A percentile compares a stretch with the other conserved stretches of the same genome.
Evolutionary conservation across 1,140 invertebrate species (phyloP).

Genomic region (Drosophila azteca): DNA sequence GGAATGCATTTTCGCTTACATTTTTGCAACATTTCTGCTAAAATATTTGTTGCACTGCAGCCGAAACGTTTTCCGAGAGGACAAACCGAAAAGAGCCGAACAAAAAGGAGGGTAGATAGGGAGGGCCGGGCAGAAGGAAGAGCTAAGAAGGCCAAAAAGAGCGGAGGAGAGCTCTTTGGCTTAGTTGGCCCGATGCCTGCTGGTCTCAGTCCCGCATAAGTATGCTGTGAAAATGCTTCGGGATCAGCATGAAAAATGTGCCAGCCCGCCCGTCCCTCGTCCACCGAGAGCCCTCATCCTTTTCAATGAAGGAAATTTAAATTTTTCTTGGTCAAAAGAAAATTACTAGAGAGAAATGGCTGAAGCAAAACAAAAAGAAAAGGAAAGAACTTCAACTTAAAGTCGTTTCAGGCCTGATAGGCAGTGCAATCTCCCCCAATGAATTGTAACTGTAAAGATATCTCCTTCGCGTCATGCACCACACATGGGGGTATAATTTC

Average conservation of each 20-base stretch:
- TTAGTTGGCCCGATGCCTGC: slow-evolving; percentile 47
- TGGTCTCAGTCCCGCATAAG: slow-evolving; percentile 24
- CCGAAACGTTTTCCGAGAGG: slow-evolving; percentile 4
- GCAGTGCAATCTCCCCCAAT: too few relatives aligned
- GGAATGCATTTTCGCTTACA: slow-evolving; percentile 64
- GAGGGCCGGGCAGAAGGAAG: background rate
- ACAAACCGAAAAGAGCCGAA: background rate
- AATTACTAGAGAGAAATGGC: slow-evolving; percentile 5
- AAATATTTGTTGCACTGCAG: slow-evolving; percentile 58
- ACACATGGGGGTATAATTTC: too few relatives aligned
- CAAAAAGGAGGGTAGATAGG: background rate
- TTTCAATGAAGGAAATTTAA: slow-evolving; percentile 36
- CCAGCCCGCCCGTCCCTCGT: too few relatives aligned
- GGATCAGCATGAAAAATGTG: slow-evolving; percentile 19
- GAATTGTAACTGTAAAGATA: too few relatives aligned
- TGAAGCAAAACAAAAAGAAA: background rate
- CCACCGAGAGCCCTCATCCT: too few relatives aligned
- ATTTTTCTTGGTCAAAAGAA: slow-evolving; percentile 4
- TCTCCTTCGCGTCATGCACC: too few relatives aligned
- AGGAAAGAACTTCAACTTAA: background rate
- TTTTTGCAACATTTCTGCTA: slow-evolving; percentile 71
- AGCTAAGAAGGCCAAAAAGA: slow-evolving; percentile 6
- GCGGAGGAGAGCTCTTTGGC: slow-evolving; percentile 40
- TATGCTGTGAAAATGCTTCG: slow-evolving; percentile 46
- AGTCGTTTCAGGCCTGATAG: background rate